phyloP scores from a whole-genome alignment of 2,888 invertebrate genomes.

The Thalpophila matura region DNA sequence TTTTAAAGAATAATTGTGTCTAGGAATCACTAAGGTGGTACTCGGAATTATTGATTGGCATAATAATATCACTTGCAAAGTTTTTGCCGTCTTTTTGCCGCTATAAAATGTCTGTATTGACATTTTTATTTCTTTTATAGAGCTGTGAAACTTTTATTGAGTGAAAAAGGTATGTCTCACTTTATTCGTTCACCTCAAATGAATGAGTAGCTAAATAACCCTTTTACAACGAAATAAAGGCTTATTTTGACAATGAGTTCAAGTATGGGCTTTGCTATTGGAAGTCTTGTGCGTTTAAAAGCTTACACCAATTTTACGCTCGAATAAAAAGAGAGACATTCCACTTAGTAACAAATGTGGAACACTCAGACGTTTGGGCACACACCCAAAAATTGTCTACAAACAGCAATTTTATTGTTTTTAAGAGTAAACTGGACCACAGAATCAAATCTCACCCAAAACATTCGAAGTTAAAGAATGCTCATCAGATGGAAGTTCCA shows the following conservation, averaged over 20 bases:
- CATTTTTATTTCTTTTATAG: conserved; percentile 7
- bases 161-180: no score
- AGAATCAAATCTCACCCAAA: conserved; percentile 38
- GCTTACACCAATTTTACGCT: conserved; percentile 15
- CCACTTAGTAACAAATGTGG: conserved; percentile 26
- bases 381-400: conserved; percentile 28
- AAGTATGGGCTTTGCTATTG: background rate
- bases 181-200: no score
- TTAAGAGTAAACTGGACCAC: background rate
- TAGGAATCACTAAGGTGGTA: conserved; percentile 26
- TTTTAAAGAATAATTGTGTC: conserved; percentile 45
- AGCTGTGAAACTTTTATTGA: background rate
- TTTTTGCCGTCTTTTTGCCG: conserved; percentile 18
- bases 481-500: conserved; percentile 47
- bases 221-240: no score
- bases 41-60: conserved; percentile 43
- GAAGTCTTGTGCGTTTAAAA: conserved; percentile 21
- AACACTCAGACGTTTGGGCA: conserved; percentile 39
- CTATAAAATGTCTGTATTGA: conserved; percentile 1
- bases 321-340: background rate
- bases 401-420: conserved; percentile 29
- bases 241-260: background rate
- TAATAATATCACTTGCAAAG: conserved; percentile 6
- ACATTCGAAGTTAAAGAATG: conserved; percentile 46
- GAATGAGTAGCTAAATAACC: no score